Conservation (phyloP, 1,140 invertebrate genomes). For the Brachionus paranguensis region DNA sequence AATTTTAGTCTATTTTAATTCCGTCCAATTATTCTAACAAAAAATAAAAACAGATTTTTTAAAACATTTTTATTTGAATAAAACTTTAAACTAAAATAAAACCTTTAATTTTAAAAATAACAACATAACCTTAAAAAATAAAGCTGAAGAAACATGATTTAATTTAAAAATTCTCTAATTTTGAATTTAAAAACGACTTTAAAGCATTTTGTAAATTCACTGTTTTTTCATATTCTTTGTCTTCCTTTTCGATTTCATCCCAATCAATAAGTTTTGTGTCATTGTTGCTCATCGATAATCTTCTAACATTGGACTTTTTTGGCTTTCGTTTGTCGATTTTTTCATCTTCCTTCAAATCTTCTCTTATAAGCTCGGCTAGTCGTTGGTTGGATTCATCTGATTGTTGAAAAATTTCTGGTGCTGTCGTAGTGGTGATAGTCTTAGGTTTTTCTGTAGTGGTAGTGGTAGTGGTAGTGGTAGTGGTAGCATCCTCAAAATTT, state of each 20-base stretch:
- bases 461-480: background rate
- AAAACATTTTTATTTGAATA: background rate
- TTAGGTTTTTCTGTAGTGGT: background rate
- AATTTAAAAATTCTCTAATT: background rate
- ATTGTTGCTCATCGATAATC: background rate
- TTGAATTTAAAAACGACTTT: background rate
- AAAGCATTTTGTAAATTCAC: background rate
- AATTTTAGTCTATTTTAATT: background rate
- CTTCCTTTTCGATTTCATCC: constrained; percentile 14
- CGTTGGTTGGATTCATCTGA: background rate
- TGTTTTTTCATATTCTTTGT: constrained; percentile 5
- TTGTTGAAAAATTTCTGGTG: background rate
- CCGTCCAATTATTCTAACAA: background rate
- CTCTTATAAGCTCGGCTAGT: background rate
- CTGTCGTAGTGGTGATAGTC: background rate
- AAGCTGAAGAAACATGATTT: background rate
- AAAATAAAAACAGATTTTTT: background rate
- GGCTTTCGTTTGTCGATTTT: background rate
- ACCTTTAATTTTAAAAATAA: background rate
- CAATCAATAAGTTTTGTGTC: background rate
- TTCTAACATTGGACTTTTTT: background rate
- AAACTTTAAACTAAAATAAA: background rate
- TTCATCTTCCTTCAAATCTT: background rate
- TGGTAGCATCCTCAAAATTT: background rate
- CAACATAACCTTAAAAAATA: background rate